phyloP scores from a whole-genome alignment of 2,888 invertebrate species.

The Polydrusus tereticollis region DNA sequence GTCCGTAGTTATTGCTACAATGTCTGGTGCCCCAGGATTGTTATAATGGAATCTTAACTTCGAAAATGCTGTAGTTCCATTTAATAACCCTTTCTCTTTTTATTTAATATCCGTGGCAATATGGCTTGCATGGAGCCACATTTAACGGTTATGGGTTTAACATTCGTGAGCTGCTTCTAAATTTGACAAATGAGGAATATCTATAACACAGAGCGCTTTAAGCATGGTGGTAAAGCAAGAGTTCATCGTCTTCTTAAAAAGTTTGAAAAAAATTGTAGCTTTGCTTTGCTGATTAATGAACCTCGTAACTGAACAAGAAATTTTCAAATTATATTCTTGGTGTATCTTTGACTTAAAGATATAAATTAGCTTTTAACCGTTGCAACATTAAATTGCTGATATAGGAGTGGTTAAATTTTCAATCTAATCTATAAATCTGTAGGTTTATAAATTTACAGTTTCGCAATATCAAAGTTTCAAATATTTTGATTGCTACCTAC shows the following conservation, averaged over 20 bases:
- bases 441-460: slow-evolving; percentile 4
- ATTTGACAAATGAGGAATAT: too few relatives aligned
- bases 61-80: slow-evolving; percentile 60
- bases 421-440: neutral
- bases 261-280: too few relatives aligned
- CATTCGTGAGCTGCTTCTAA: slow-evolving; percentile 21
- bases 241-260: too few relatives aligned
- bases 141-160: slow-evolving; percentile 23
- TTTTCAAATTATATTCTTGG: too few relatives aligned
- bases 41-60: slow-evolving; percentile 60
- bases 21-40: slow-evolving; percentile 1
- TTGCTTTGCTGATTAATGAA: too few relatives aligned
- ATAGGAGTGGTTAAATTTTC: neutral
- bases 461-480: neutral
- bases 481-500: slow-evolving; percentile 10
- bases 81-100: slow-evolving; percentile 57
- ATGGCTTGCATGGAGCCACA: slow-evolving; percentile 16
- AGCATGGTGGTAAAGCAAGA: too few relatives aligned
- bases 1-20: neutral
- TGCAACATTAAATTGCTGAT: neutral
- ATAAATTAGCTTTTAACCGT: neutral
- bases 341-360: too few relatives aligned
- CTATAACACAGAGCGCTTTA: too few relatives aligned
- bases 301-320: too few relatives aligned
- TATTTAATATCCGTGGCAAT: slow-evolving; percentile 54